Percentiles rank a stretch among this genome's conserved stretches.
Evolutionary conservation across 2,888 invertebrate species (phyloP).

Genomic region (Sympetrum striolatum): DNA sequence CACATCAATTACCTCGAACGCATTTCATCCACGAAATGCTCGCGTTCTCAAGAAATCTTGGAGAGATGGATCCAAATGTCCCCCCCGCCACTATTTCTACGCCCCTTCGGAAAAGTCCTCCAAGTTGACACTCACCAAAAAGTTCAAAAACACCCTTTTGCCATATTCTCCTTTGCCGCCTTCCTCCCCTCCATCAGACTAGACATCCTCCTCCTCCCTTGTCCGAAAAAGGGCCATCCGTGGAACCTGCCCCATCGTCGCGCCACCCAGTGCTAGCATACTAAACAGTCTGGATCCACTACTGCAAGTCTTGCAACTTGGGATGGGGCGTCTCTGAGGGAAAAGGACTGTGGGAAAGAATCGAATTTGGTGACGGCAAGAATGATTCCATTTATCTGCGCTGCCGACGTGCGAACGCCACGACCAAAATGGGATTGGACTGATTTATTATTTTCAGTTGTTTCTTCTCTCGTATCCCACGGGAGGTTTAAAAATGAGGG

Average conservation of each 20-base stretch:
- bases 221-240: slow-evolving; percentile 31
- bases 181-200: slow-evolving; percentile 11
- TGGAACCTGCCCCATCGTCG: slow-evolving; percentile 36
- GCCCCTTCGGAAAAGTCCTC: neutral
- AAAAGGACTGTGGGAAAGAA: slow-evolving; percentile 25
- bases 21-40: too few species aligned
- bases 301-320: neutral
- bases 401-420: slow-evolving; percentile 17
- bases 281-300: slow-evolving; percentile 39
- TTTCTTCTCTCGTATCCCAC: neutral
- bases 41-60: too few species aligned
- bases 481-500: too few species aligned
- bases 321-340: neutral
- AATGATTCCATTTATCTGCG: slow-evolving; percentile 40
- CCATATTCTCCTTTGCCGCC: neutral
- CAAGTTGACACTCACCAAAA: neutral
- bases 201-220: neutral
- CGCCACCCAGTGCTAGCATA: slow-evolving; percentile 40
- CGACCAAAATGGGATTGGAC: slow-evolving; percentile 27
- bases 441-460: slow-evolving; percentile 22
- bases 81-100: neutral
- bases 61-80: too few species aligned
- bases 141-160: neutral
- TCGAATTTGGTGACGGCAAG: slow-evolving; percentile 35
- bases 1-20: too few species aligned